Conservation (phyloP, 1,140 invertebrate species). For the Dendrolimus kikuchii region DNA sequence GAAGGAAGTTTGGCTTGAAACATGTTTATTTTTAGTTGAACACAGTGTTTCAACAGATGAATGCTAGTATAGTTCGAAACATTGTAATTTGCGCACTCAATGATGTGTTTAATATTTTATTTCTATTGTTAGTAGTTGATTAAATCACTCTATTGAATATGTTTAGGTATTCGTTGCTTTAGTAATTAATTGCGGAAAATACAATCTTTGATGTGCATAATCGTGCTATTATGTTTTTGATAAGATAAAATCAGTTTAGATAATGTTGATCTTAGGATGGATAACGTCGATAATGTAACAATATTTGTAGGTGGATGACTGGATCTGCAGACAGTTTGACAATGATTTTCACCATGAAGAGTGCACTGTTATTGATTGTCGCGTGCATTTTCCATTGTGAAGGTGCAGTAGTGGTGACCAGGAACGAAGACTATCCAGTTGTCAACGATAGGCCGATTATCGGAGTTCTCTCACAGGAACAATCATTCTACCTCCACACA, state of each 20-base stretch:
- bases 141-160: no score
- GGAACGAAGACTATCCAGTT: conserved; percentile 6
- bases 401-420: conserved; percentile 26
- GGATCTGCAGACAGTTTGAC: conserved; percentile 17
- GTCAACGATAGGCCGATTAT: conserved; percentile 71
- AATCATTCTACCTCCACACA: conserved; percentile 63
- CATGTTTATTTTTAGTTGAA: conserved; percentile 16
- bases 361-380: conserved; percentile 22
- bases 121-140: conserved; percentile 22
- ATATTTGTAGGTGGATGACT: conserved; percentile 29
- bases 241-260: no score
- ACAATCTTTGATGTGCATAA: no score
- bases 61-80: conserved; percentile 12
- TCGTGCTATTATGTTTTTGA: no score
- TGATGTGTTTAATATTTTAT: conserved; percentile 23
- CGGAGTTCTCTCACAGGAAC: conserved; percentile 79
- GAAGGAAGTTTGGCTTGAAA: not conserved
- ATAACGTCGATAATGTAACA: conserved; percentile 10
- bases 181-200: no score
- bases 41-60: conserved; percentile 6
- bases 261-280: not conserved
- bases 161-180: no score
- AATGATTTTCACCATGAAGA: conserved; percentile 32
- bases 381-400: conserved; percentile 39
- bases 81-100: conserved; percentile 21